phyloP scores from a whole-genome alignment of 2,113 vertebrate species.

The Protobothrops mucrosquamatus region DNA sequence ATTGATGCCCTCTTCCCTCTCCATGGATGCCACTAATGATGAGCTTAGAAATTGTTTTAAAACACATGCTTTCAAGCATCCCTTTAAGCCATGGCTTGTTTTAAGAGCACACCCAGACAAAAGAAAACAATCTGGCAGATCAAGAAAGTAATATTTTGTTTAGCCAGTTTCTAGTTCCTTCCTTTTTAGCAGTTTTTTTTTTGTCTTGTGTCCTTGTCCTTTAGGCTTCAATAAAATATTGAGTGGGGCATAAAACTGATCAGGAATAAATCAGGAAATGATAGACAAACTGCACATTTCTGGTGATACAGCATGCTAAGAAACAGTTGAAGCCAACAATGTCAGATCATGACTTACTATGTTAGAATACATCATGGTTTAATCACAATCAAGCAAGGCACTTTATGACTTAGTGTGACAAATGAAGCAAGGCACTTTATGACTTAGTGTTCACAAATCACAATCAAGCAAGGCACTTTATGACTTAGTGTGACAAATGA shows the following conservation, averaged over 20 bases:
- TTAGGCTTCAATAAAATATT: background rate
- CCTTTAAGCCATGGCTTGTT: background rate
- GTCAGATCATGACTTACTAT: background rate
- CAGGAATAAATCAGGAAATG: background rate
- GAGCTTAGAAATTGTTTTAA: background rate
- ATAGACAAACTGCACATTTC: background rate
- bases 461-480: background rate
- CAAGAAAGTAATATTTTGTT: background rate
- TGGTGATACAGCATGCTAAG: background rate
- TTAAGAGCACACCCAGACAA: background rate
- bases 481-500: background rate
- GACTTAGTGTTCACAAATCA: background rate
- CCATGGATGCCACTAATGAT: background rate
- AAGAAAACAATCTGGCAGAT: background rate
- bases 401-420: background rate
- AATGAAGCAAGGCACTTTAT: background rate
- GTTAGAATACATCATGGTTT: background rate
- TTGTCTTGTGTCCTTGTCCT: background rate
- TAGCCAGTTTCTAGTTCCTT: background rate
- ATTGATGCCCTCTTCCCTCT: background rate
- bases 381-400: background rate
- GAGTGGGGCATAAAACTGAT: background rate
- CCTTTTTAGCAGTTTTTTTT: background rate
- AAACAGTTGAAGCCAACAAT: background rate
- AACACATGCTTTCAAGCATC: background rate